Evolutionary conservation across 2,888 invertebrate species (phyloP), one percentile per base, ranked within the genome.

Genomic region (Pyrocoelia pectoralis): DNA sequence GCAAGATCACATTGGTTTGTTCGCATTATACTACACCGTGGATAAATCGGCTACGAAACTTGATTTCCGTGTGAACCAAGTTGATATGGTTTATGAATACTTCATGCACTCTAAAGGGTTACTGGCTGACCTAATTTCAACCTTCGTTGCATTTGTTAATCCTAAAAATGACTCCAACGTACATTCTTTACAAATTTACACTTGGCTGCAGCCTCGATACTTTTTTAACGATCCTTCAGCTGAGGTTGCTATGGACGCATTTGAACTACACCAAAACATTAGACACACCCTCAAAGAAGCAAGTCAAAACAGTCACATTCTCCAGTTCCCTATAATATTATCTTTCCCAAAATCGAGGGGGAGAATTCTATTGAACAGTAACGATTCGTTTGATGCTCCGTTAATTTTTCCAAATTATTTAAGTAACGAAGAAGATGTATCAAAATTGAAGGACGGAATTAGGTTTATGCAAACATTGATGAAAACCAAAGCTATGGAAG

Each of bases 91-190:
- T 0, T 58, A 81, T 13, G 72, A 84, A 8, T 88, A 86, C 73
- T 74, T 84, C 1, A 79, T 80, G 12, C 79, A 80, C 56, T 81
- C 79, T 1, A 79, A 70, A 61, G 90, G 87, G 0, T 78, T 82
- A 0, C 72, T 86, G 40, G 77, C 81, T 10, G 79, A 77, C 43
- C 81, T 79, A 14, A 82, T 3, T 38, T n/a, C 4, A 10, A 12
- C 5, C 4, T 38, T 38, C n/a, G 6, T 8, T 2, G 38, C 4
- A 24, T 18, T 48, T 8, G 15, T 48, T 8, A 18, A 48, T 18
- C 13, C 48, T 8, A 48, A 17, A 48, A 48, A 19, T 9, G 14
- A 6, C 29, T 53, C 40, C 13, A 12, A 29, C 33, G 3, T 24
- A 24, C 24, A 3, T 24, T 5, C 24, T 24, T 5, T 8, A 24